phyloP scores from a whole-genome alignment of 2,797 vertebrate genomes.

The Eulemur coronatus region DNA sequence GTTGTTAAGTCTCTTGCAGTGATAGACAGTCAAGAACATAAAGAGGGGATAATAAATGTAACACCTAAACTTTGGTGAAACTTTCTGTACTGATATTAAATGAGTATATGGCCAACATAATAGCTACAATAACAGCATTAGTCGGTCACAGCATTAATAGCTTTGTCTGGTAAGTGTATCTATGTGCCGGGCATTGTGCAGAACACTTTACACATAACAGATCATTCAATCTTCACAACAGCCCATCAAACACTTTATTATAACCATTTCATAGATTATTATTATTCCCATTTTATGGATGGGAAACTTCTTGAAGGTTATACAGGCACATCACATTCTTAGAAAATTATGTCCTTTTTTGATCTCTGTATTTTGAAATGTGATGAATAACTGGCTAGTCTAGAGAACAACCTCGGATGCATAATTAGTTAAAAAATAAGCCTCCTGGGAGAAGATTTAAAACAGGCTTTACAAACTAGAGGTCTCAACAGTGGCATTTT shows the following conservation, averaged over 20 bases:
- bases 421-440: neutral
- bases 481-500: neutral
- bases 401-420: neutral
- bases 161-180: neutral
- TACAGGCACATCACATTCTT: neutral
- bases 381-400: neutral
- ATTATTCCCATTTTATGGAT: neutral
- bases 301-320: neutral
- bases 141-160: neutral
- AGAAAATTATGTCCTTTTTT: conserved; percentile 23
- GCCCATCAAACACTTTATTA: neutral
- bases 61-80: conserved; percentile 9
- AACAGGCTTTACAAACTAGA: neutral
- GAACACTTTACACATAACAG: neutral
- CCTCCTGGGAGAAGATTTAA: neutral
- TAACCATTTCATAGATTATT: neutral
- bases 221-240: neutral
- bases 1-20: conserved; percentile 41
- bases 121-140: neutral
- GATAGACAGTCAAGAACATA: conserved; percentile 1
- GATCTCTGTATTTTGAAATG: conserved; percentile 7
- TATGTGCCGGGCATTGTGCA: neutral
- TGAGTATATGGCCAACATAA: neutral
- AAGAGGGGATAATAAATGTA: neutral
- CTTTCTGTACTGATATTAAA: neutral